Base-by-base conservation (phyloP, 2,888 invertebrate species). In the Elmis aenea region DNA sequence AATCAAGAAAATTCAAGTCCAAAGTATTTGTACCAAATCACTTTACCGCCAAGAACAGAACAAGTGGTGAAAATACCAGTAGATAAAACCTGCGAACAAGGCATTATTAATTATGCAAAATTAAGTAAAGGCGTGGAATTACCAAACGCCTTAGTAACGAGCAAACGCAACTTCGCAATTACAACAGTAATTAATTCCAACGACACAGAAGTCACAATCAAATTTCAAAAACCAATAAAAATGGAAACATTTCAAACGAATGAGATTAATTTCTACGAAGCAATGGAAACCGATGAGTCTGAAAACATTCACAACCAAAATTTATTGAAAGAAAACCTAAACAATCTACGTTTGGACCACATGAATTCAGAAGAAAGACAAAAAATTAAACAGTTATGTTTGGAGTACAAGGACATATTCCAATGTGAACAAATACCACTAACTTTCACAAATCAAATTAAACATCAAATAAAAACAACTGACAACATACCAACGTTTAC, bases 281-380 rank as follows among this genome's bases (percentile, higher is more conserved):
- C n/a, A n/a, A n/a, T n/a, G n/a, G n/a, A n/a, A n/a, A n/a, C n/a
- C n/a, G n/a, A n/a, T n/a, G n/a, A n/a, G n/a, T n/a, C n/a, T n/a
- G n/a, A n/a, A n/a, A n/a, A n/a, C n/a, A n/a, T n/a, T n/a, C n/a
- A n/a, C n/a, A n/a, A n/a, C n/a, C n/a, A n/a, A n/a, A n/a, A n/a
- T n/a, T n/a, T n/a, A n/a, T 8, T 16, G 1, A 16, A 4, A n/a
- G 15, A 27, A 4, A 27, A 15, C 10, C 10, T 27, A 16, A 27
- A 27, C 8, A 27, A 27, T 13, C 5, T 28, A 4, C 3, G 27
- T 5, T 25, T 38, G 18, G 22, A 39, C 3, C 28, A 28, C 12
- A 13, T 20, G n/a, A 30, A 30, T n/a, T 3, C n/a, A 12, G 13
- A 21, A 20, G 13, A 30, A 22, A n/a, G 8, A 8, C 1, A 9